Conservation (phyloP, 1,140 invertebrate genomes). For the Plutomurus gul region DNA sequence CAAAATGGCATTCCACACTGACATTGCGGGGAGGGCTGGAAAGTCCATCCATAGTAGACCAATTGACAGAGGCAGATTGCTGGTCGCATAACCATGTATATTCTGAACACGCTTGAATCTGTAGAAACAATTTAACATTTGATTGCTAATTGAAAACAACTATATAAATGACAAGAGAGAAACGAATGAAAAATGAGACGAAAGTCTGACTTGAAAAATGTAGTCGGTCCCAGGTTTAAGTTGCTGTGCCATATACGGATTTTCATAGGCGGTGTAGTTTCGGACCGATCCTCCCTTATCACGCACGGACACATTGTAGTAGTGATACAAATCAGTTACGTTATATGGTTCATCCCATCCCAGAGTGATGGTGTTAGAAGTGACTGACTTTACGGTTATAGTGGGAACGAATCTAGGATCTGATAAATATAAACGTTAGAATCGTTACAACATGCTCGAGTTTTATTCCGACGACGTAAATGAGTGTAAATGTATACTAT, state of each 20-base stretch:
- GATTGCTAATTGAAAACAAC: not conserved
- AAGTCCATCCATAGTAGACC: constrained; percentile 76
- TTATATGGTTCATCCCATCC: constrained; percentile 71
- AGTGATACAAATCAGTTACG: constrained; percentile 52
- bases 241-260: constrained; percentile 40
- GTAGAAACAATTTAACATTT: constrained; percentile 36
- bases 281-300: not conserved
- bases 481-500: no score
- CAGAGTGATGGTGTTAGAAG: constrained; percentile 75
- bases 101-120: constrained; percentile 75
- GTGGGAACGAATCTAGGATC: constrained; percentile 78
- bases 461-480: no score
- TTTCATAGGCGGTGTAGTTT: not conserved
- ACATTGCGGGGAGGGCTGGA: constrained; percentile 68
- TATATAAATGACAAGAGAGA: no score
- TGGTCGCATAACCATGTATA: constrained; percentile 74
- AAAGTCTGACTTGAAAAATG: constrained; percentile 69
- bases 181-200: no score
- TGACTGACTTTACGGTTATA: constrained; percentile 75
- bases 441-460: not conserved
- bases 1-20: constrained; percentile 67
- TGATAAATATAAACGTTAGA: constrained; percentile 53
- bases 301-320: constrained; percentile 45
- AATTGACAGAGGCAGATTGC: constrained; percentile 74
- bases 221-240: constrained; percentile 68